These are phyloP conservation scores for Leptobrachium ailaonicum DNA, from an alignment of 2,113 vertebrate genomes.

Conservation along the genomic window DNA sequence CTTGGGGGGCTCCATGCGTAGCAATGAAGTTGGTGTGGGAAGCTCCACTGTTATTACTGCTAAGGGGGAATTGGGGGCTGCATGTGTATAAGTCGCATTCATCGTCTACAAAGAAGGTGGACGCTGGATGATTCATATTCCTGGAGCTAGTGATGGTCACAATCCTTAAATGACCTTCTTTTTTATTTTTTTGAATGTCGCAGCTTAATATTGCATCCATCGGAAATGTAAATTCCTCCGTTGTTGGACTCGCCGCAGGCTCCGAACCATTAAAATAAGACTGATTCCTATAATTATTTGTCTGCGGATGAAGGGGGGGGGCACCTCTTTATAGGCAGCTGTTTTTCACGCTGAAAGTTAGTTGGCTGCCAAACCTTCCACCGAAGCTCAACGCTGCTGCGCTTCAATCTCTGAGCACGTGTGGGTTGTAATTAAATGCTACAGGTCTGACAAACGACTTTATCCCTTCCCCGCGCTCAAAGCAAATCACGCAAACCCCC, in stretches of 20 bases:
- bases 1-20: not conserved
- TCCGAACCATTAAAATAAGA: no score
- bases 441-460: not conserved
- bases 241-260: not conserved
- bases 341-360: not conserved
- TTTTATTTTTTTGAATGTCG: not conserved
- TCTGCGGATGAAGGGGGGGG: not conserved
- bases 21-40: not conserved
- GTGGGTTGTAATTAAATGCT: slow-evolving; percentile 1
- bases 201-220: not conserved
- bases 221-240: not conserved
- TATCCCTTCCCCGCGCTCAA: not conserved
- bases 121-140: no score
- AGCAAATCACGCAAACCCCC: not conserved
- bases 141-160: no score
- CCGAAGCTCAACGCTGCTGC: not conserved
- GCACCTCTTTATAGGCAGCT: not conserved
- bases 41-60: not conserved
- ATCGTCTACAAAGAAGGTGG: no score
- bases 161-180: no score
- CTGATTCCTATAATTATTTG: not conserved
- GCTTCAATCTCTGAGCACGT: not conserved
- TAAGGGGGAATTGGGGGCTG: not conserved
- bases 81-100: not conserved
- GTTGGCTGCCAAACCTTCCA: not conserved